A percentile compares a stretch with the other conserved stretches of the same genome.
Conservation (phyloP, 2,888 invertebrate species). For the Ennomos fuscantarius region DNA sequence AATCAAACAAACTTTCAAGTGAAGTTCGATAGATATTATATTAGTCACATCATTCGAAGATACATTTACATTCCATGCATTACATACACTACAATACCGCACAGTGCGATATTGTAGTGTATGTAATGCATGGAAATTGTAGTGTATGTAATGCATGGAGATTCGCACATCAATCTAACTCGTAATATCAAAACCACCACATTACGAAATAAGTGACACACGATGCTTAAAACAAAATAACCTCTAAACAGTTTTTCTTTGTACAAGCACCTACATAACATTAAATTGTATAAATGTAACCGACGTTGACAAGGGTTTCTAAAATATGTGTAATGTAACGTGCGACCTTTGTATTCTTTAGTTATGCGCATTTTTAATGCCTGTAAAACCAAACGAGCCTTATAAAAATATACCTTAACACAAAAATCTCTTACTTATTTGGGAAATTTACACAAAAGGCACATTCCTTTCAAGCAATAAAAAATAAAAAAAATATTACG, state of each 20-base stretch:
- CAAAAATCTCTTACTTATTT: slow-evolving; percentile 30
- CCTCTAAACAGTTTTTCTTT: slow-evolving; percentile 10
- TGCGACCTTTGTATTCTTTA: slow-evolving; percentile 48
- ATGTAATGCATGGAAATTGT: too few species aligned
- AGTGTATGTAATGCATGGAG: too few species aligned
- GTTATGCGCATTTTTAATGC: slow-evolving; percentile 43
- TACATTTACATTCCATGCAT: too few species aligned
- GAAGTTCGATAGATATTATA: too few species aligned
- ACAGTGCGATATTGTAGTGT: too few species aligned
- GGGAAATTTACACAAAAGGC: slow-evolving; percentile 27
- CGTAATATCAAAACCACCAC: too few species aligned
- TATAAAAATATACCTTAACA: slow-evolving; percentile 39
- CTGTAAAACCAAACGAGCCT: slow-evolving; percentile 24
- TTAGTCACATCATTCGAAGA: too few species aligned
- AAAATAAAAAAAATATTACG: too few species aligned
- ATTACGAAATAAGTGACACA: background rate
- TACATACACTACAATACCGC: too few species aligned
- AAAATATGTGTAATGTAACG: slow-evolving; percentile 49
- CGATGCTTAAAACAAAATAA: slow-evolving; percentile 9
- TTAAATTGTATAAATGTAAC: slow-evolving; percentile 43
- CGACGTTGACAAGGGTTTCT: slow-evolving; percentile 64
- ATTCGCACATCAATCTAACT: too few species aligned
- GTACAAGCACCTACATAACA: slow-evolving; percentile 13
- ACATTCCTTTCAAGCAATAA: slow-evolving; percentile 21
- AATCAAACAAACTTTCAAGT: too few species aligned